Conservation (phyloP, 37 sponge, comb jelly and placozoan species). For the Cladorhizidae sp. region DNA sequence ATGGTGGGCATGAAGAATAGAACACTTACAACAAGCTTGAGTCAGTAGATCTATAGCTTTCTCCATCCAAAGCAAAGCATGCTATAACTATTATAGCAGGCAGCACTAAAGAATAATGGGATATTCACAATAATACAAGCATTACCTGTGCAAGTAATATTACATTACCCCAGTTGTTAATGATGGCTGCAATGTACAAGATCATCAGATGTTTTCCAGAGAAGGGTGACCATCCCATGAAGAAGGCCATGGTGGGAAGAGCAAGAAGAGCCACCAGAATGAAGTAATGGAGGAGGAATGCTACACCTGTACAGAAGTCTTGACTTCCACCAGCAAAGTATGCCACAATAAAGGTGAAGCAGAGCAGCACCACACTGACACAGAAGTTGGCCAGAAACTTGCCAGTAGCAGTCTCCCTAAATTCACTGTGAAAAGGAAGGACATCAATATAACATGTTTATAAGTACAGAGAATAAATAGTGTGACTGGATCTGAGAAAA, state of each 20-base stretch:
- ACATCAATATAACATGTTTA: no score
- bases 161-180: conserved; percentile 17
- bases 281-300: no score
- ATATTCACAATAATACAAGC: neutral
- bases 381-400: no score
- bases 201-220: neutral
- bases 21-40: conserved; percentile 9
- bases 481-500: no score
- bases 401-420: neutral
- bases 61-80: neutral
- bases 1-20: neutral
- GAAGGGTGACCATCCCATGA: neutral
- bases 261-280: neutral
- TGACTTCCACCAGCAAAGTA: no score
- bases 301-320: neutral
- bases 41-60: neutral
- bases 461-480: no score
- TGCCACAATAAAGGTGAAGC: no score
- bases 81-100: conserved; percentile 5
- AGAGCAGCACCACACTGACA: no score
- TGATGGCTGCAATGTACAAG: neutral
- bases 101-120: conserved; percentile 3
- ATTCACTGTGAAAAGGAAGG: neutral
- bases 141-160: neutral
- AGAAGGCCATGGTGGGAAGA: conserved; percentile 12